Percentiles rank a stretch among this genome's conserved stretches.
phyloP scores from a whole-genome alignment of 2,888 invertebrate species.

The Pammene aurita region DNA sequence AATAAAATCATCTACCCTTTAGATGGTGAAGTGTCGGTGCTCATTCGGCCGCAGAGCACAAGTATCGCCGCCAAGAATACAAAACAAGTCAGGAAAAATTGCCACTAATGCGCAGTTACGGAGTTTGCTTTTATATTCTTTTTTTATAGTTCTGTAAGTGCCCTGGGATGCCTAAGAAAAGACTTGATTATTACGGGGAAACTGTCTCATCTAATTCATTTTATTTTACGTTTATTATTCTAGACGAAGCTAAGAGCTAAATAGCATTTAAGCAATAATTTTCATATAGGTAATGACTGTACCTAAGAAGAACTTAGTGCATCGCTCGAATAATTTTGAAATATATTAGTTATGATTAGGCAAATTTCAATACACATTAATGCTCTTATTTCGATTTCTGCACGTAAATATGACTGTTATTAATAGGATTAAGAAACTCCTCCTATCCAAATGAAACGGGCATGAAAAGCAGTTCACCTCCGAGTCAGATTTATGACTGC shows the following conservation, averaged over 20 bases:
- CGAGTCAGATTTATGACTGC: background rate
- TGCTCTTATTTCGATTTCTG: too few relatives aligned
- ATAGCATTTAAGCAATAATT: too few relatives aligned
- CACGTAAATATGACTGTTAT: too few relatives aligned
- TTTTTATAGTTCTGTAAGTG: background rate
- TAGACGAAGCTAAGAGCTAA: too few relatives aligned
- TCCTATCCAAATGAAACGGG: background rate
- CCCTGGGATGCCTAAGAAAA: background rate
- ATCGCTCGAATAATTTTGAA: too few relatives aligned
- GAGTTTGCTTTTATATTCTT: background rate
- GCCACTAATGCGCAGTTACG: constrained; percentile 11
- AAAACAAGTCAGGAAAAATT: constrained; percentile 16
- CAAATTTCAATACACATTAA: too few relatives aligned
- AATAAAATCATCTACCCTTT: background rate
- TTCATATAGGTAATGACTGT: too few relatives aligned
- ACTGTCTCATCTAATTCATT: background rate
- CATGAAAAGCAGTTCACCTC: background rate
- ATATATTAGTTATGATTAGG: too few relatives aligned
- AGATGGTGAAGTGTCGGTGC: background rate
- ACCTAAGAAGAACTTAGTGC: too few relatives aligned
- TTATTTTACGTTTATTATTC: background rate
- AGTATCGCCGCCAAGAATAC: constrained; percentile 9
- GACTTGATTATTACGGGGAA: background rate
- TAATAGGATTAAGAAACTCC: too few relatives aligned
- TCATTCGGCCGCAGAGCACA: constrained; percentile 1